Percentiles rank a stretch among this genome's conserved stretches.
Evolutionary conservation across 2,888 invertebrate genomes (phyloP).

Genomic region (Eudemis profundana): DNA sequence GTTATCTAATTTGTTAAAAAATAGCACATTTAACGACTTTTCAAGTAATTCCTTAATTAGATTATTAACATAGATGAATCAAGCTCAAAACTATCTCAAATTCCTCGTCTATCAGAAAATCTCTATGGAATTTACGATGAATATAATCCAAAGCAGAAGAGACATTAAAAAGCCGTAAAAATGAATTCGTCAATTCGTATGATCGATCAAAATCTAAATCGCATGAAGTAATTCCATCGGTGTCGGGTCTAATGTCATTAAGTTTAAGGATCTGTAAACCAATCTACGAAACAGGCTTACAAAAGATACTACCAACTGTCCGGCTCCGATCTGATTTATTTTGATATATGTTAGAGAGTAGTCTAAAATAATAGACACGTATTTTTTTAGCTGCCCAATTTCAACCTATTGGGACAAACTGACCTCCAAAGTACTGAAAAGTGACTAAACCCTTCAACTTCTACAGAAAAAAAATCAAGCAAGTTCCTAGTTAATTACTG

Average conservation of each 20-base stretch:
- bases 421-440: too few relatives aligned
- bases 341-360: too few relatives aligned
- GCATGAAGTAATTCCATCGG: constrained; percentile 8
- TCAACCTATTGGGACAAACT: too few relatives aligned
- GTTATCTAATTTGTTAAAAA: constrained; percentile 9
- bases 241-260: background rate
- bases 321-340: too few relatives aligned
- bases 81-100: constrained; percentile 8
- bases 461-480: too few relatives aligned
- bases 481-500: too few relatives aligned
- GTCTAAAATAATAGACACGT: too few relatives aligned
- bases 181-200: constrained; percentile 20
- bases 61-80: constrained; percentile 21
- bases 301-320: too few relatives aligned
- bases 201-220: constrained; percentile 28
- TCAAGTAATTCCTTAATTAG: constrained; percentile 15
- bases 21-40: constrained; percentile 14
- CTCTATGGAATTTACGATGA: constrained; percentile 20
- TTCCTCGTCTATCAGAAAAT: constrained; percentile 4
- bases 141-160: constrained; percentile 25
- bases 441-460: too few relatives aligned
- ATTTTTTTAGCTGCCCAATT: too few relatives aligned
- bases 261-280: background rate
- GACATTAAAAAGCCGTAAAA: constrained; percentile 35
- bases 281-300: too few relatives aligned